Conservation (phyloP, 2,113 vertebrate species). For the Grus americana region DNA sequence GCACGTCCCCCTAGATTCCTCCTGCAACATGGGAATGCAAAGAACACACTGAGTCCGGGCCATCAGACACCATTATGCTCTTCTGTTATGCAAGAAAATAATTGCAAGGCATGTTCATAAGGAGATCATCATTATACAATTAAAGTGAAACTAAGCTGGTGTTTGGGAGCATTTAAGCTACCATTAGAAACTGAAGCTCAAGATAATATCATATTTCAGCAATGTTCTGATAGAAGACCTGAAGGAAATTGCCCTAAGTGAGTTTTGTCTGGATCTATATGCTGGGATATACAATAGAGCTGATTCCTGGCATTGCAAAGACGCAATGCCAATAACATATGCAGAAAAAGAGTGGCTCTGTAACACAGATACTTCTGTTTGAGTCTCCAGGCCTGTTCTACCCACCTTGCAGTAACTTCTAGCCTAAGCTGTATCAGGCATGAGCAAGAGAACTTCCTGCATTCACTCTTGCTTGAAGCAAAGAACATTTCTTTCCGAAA, state of each 20-base stretch:
- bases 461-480: not conserved
- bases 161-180: not conserved
- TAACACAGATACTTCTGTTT: not conserved
- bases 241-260: not conserved
- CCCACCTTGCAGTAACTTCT: not conserved
- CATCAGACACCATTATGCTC: not conserved
- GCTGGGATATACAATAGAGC: not conserved
- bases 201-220: not conserved
- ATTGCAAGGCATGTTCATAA: not conserved
- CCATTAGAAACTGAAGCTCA: constrained; percentile 10
- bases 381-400: not conserved
- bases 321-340: not conserved
- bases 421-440: not conserved
- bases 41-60: not conserved
- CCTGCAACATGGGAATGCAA: not conserved
- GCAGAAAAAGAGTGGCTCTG: not conserved
- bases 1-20: not conserved
- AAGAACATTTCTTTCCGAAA: not conserved
- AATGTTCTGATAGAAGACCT: not conserved
- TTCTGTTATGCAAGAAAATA: constrained; percentile 28
- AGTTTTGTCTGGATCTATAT: not conserved
- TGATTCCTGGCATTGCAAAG: not conserved
- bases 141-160: constrained; percentile 7
- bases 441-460: not conserved
- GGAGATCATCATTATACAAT: not conserved